Base-by-base conservation (phyloP, 2,888 invertebrate species). In the Lacanobia wlatinum region DNA sequence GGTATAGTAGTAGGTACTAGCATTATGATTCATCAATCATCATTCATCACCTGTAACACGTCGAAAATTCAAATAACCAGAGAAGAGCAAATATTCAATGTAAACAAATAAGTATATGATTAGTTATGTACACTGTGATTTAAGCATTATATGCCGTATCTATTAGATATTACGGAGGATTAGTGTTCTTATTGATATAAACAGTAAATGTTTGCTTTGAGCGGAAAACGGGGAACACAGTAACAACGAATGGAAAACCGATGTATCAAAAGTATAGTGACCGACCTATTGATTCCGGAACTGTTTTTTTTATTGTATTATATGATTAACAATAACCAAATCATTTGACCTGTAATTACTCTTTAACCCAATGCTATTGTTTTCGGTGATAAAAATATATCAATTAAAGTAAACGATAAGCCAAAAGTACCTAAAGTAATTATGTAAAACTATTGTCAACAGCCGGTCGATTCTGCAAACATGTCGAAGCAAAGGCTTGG, bases 81-180 rank as follows among this genome's bases (percentile, higher is more conserved):
- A 14, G 8, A 50, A 56, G 14, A 61, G n/a, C n/a, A 61, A 70
- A 78, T 14, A 28, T 28, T 28, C 28, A 2, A 18, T 1, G 4
- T 18, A 48, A 18, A 58, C 16, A 76, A 60, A 28, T 55, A 61
- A 43, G 50, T 34, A 43, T 21, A 53, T 46, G 10, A 50, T 9
- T 56, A 23, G 14, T 40, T 43, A 46, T 12, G 21, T 61, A 74
- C 23, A 56, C 12, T 70, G 48, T 50, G 55, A 10, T 50, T 69
- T 23, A 55, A n/a, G 12, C 40, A n/a, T 40, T 53, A 23, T 61
- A 2, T 56, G n/a, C 34, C n/a, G 23, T 61, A 69, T 50, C 12
- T n/a, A 50, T 70, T 56, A 69, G 34, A n/a, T 56, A 61, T 56
- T 56, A 69, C 16, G 34, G 2, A 1, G 43, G n/a, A 68, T 77